Percentiles rank a stretch among this genome's conserved stretches.
Conservation (phyloP, 2,113 vertebrate genomes). For the Jaculus jaculus region DNA sequence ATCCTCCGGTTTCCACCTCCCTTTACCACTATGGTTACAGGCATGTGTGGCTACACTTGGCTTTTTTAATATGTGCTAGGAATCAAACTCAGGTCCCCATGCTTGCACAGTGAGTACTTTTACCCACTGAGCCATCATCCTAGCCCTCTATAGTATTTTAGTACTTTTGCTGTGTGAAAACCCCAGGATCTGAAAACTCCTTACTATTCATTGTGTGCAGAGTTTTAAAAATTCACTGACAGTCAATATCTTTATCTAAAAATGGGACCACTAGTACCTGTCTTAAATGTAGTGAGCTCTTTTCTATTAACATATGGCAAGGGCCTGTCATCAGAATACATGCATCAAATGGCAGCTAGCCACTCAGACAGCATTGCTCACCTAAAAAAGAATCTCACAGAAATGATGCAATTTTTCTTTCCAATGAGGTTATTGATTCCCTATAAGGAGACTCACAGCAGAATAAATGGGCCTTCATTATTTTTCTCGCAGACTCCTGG, state of each 20-base stretch:
- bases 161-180: background rate
- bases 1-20: too few species aligned
- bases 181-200: background rate
- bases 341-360: constrained; percentile 33
- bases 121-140: too few species aligned
- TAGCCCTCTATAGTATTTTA: too few species aligned
- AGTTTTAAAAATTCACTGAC: background rate
- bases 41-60: too few species aligned
- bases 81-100: too few species aligned
- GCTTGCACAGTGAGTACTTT: too few species aligned
- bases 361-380: constrained; percentile 44
- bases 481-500: constrained; percentile 71
- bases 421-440: constrained; percentile 81
- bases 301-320: background rate
- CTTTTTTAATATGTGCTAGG: too few species aligned
- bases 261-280: background rate
- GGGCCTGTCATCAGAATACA: background rate
- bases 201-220: background rate
- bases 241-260: constrained; percentile 32
- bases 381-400: constrained; percentile 68
- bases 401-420: constrained; percentile 82
- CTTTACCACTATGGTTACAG: too few species aligned
- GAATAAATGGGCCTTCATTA: constrained; percentile 82
- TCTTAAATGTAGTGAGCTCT: background rate
- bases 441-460: constrained; percentile 80